Conservation (phyloP, 1,140 invertebrate species). For the Littorina saxatilis region DNA sequence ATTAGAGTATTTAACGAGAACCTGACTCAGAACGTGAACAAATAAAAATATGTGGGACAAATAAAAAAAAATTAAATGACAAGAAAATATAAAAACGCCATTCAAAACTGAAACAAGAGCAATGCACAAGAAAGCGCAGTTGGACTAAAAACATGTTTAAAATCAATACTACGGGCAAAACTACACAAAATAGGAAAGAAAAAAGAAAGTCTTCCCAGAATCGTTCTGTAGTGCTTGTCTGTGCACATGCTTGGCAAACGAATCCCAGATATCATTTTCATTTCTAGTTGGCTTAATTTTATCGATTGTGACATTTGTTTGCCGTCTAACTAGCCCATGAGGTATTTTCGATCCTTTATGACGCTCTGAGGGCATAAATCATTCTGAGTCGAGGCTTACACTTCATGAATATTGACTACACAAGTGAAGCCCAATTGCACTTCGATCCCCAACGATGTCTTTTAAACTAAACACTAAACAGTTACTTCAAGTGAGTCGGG, state of each 20-base stretch:
- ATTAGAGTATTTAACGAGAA: too few species aligned
- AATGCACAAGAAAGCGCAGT: too few species aligned
- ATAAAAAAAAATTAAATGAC: too few species aligned
- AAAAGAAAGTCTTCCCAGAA: too few species aligned
- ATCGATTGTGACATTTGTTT: conserved; percentile 28
- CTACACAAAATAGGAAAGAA: too few species aligned
- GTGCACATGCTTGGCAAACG: conserved; percentile 2
- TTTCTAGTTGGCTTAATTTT: conserved; percentile 23
- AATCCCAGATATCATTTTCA: conserved; percentile 17
- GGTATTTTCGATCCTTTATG: conserved; percentile 6
- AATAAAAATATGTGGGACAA: too few species aligned
- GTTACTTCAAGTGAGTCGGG: background rate
- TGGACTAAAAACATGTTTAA: too few species aligned
- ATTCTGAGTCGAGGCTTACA: background rate
- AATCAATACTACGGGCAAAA: too few species aligned
- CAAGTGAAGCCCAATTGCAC: background rate
- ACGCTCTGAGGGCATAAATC: conserved; percentile 19
- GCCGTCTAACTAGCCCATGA: conserved; percentile 22
- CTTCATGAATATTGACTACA: conserved; percentile 28
- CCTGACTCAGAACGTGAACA: too few species aligned
- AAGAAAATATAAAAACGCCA: too few species aligned
- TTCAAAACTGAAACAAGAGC: too few species aligned
- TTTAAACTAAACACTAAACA: background rate
- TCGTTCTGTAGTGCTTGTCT: too few species aligned
- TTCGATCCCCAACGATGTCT: background rate